phyloP scores from a whole-genome alignment of 1,140 invertebrate genomes.

The Caenorhabditis briggsae region DNA sequence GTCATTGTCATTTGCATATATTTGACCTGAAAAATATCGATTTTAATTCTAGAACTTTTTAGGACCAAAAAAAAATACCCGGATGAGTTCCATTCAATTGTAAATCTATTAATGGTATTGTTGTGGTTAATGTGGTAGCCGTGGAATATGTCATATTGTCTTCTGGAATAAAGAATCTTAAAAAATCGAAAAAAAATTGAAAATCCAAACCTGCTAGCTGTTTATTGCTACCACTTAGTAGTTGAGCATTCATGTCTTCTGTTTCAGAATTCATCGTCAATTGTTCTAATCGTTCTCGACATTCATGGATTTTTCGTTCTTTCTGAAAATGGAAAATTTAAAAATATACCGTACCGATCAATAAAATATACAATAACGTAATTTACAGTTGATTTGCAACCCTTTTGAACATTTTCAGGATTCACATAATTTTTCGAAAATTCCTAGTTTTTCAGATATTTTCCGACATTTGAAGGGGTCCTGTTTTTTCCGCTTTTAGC shows the following conservation, averaged over 20 bases:
- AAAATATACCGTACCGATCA: background rate
- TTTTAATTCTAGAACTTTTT: background rate
- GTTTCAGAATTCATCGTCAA: constrained; percentile 48
- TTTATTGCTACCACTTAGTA: constrained; percentile 53
- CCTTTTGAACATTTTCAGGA: no score
- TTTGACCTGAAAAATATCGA: constrained; percentile 65
- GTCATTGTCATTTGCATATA: constrained; percentile 68
- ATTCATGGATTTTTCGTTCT: constrained; percentile 72
- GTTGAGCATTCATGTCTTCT: constrained; percentile 49
- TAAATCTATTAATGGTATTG: constrained; percentile 70
- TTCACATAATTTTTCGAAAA: no score
- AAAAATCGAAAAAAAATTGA: background rate
- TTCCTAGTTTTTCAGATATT: no score
- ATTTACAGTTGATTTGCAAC: no score
- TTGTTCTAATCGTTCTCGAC: constrained; percentile 68
- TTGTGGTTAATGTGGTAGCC: constrained; percentile 71
- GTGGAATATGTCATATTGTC: constrained; percentile 66
- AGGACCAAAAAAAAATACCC: background rate
- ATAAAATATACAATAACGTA: constrained; percentile 62
- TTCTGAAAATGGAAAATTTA: constrained; percentile 68
- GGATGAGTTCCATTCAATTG: constrained; percentile 65
- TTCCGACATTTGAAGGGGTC: no score
- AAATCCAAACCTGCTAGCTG: background rate
- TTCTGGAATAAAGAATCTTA: no score
- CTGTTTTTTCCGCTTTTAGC: no score